Conservation (phyloP, 2,113 vertebrate genomes). For the Talpa occidentalis region DNA sequence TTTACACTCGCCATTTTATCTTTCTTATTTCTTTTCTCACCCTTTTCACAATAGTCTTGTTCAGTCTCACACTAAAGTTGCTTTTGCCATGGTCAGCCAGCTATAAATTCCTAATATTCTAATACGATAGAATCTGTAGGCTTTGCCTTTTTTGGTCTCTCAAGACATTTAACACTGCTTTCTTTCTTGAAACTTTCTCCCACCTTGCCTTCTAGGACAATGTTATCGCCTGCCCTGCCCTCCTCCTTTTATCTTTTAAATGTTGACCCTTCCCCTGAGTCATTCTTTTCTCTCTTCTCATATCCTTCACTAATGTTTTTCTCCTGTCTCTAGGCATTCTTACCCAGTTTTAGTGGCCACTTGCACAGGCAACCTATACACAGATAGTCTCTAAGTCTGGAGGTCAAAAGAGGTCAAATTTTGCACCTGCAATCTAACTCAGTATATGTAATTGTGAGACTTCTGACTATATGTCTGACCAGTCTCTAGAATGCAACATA, state of each 20-base stretch:
- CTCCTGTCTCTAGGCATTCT: neutral
- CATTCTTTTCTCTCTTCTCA: neutral
- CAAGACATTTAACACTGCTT: neutral
- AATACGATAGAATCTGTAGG: neutral
- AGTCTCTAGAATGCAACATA: neutral
- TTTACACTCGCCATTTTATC: neutral
- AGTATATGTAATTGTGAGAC: neutral
- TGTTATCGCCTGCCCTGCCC: neutral
- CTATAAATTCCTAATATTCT: neutral
- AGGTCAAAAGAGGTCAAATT: neutral
- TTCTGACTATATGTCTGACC: neutral
- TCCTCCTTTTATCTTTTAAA: neutral
- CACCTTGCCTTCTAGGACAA: neutral
- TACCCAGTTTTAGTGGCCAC: neutral
- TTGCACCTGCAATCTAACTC: neutral
- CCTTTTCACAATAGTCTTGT: neutral
- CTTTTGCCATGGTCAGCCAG: neutral
- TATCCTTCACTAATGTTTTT: neutral
- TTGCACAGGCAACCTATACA: neutral
- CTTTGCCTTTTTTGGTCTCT: neutral
- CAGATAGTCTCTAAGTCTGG: neutral
- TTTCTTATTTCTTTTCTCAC: neutral
- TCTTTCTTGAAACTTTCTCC: neutral
- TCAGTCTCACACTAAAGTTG: neutral
- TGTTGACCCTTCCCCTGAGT: neutral